Percentiles rank a stretch among this genome's conserved stretches.
Evolutionary conservation across 2,888 invertebrate genomes (phyloP).

Genomic region (Steinernema carpocapsae): DNA sequence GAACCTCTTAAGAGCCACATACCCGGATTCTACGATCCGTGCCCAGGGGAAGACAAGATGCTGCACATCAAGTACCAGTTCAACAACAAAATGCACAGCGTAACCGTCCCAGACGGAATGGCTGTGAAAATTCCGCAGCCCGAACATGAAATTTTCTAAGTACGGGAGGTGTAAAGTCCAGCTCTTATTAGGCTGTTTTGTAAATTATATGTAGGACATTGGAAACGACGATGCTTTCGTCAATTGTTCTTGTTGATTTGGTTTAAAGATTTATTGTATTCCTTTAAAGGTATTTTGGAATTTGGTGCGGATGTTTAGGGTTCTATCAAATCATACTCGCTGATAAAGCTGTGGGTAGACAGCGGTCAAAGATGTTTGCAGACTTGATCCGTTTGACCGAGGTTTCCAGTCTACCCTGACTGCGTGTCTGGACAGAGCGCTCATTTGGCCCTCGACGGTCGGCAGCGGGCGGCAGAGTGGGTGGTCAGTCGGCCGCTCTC

Average conservation of each 20-base stretch:
- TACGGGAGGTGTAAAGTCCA: too few relatives aligned
- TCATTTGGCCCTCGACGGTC: too few relatives aligned
- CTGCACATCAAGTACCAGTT: slow-evolving; percentile 85
- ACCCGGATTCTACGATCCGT: slow-evolving; percentile 95
- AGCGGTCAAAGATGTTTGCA: too few relatives aligned
- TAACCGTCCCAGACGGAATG: slow-evolving; percentile 81
- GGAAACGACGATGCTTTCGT: not conserved
- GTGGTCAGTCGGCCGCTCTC: too few relatives aligned
- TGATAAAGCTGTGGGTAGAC: too few relatives aligned
- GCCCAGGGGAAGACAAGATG: slow-evolving; percentile 85
- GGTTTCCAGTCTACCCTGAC: too few relatives aligned
- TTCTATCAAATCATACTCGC: too few relatives aligned
- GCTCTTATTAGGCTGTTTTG: too few relatives aligned
- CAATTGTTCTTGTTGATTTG: not conserved
- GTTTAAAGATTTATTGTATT: not conserved
- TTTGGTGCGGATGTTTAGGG: too few relatives aligned
- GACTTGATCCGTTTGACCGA: too few relatives aligned
- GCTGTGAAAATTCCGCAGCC: slow-evolving; percentile 80
- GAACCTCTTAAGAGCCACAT: slow-evolving; percentile 81
- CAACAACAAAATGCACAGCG: slow-evolving; percentile 80
- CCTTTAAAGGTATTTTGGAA: not conserved
- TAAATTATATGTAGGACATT: slow-evolving; percentile 7
- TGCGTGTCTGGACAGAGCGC: too few relatives aligned
- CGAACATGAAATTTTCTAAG: slow-evolving; percentile 46
- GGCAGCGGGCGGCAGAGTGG: too few relatives aligned